These are phyloP conservation scores for Perca flavescens DNA, from an alignment of 2,113 vertebrate genomes.

Conservation along the genomic window DNA sequence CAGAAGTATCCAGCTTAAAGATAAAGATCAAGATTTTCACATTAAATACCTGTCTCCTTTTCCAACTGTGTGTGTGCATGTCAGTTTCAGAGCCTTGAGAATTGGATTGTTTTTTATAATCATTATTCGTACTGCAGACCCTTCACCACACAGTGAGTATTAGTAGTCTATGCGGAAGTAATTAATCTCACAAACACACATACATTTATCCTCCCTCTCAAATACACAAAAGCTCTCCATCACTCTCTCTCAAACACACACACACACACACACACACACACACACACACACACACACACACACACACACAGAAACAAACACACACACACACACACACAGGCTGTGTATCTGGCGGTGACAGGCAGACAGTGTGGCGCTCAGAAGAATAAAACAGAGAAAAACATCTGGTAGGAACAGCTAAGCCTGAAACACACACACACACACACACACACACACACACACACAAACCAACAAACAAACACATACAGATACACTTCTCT, in stretches of 20 bases:
- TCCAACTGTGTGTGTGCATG: background rate
- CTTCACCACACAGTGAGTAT: conserved; percentile 43
- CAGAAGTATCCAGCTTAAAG: conserved; percentile 20
- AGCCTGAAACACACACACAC: conserved; percentile 51
- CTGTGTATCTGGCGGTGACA: conserved; percentile 74
- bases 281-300: conserved; percentile 22
- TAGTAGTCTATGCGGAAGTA: conserved; percentile 49
- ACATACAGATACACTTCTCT: conserved; percentile 29
- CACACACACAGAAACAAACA: conserved; percentile 32
- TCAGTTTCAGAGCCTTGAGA: conserved; percentile 26
- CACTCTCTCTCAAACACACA: conserved; percentile 10
- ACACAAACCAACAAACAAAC: conserved; percentile 2
- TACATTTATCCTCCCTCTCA: conserved; percentile 35
- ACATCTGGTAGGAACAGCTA: conserved; percentile 76
- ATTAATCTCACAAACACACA: conserved; percentile 57
- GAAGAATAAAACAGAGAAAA: conserved; percentile 73
- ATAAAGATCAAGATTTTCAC: conserved; percentile 28
- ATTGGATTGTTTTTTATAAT: conserved; percentile 32
- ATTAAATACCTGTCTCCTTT: conserved; percentile 26
- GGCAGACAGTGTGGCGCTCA: conserved; percentile 70
- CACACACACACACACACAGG: conserved; percentile 31
- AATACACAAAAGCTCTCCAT: conserved; percentile 46
- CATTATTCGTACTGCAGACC: conserved; percentile 28
- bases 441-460: conserved; percentile 30
- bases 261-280: conserved; percentile 11